Conservation (phyloP, 2,113 vertebrate species). For the Catharus bicknelli region DNA sequence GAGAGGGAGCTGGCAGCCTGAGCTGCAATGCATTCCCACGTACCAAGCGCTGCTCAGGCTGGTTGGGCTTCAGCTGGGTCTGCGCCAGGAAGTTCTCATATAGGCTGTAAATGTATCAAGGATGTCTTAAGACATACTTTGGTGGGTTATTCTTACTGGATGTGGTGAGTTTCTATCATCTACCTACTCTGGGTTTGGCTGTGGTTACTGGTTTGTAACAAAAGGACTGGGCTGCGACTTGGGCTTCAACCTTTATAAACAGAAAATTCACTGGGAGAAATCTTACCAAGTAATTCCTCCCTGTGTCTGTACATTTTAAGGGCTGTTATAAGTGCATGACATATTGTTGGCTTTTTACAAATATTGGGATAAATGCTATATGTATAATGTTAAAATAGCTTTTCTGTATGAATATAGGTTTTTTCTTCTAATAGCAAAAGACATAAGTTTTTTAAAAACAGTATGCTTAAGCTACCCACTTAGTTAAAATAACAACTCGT, state of each 20-base stretch:
- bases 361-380: too few species aligned
- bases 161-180: not conserved
- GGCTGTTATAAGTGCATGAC: too few species aligned
- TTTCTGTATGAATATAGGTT: too few species aligned
- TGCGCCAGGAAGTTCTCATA: not conserved
- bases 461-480: too few species aligned
- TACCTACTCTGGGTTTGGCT: not conserved
- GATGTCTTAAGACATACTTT: not conserved
- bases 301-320: not conserved
- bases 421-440: too few species aligned
- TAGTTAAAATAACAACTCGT: too few species aligned
- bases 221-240: not conserved
- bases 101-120: not conserved
- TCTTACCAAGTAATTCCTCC: not conserved
- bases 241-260: not conserved
- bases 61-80: fast-evolving
- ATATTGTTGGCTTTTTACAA: too few species aligned
- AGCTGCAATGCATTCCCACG: fast-evolving
- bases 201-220: not conserved
- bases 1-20: not conserved
- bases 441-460: too few species aligned
- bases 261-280: not conserved
- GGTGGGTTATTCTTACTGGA: not conserved
- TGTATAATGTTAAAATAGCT: too few species aligned
- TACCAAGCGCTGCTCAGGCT: fast-evolving